Percentiles rank a stretch among this genome's conserved stretches.
Conservation (phyloP, 2,888 invertebrate species). For the Campopleginae sp. region DNA sequence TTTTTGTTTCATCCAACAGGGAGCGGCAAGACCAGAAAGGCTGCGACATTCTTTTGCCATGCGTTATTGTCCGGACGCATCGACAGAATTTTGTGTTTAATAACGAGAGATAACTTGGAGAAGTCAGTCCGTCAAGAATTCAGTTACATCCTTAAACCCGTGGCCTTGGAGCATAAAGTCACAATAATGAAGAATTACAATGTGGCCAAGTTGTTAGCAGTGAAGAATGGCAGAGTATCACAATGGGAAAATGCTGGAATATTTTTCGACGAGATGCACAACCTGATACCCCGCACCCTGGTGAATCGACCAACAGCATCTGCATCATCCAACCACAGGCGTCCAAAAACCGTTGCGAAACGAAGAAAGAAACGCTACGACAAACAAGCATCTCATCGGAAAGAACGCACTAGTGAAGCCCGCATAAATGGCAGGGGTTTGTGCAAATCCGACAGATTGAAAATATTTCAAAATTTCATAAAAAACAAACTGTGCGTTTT, state of each 20-base stretch:
- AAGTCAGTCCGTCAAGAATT: slow-evolving; percentile 2
- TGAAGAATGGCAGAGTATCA: not conserved
- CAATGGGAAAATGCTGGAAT: slow-evolving; percentile 9
- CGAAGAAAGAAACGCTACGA: not conserved
- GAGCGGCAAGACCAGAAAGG: not conserved
- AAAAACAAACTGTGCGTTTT: not conserved
- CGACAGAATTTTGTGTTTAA: slow-evolving; percentile 9
- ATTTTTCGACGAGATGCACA: slow-evolving; percentile 10
- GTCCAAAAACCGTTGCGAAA: not conserved
- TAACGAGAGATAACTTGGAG: slow-evolving; percentile 9
- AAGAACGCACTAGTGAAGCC: not conserved
- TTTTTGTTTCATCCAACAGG: slow-evolving; percentile 4
- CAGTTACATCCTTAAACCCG: not conserved
- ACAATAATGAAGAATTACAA: not conserved
- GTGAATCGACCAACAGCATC: not conserved
- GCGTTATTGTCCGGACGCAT: not conserved
- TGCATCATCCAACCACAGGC: not conserved
- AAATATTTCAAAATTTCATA: not conserved
- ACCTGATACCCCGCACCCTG: not conserved
- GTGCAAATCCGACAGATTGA: not conserved
- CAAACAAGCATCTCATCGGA: not conserved
- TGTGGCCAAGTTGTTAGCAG: not conserved
- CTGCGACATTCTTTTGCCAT: slow-evolving; percentile 8
- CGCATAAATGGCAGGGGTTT: not conserved
- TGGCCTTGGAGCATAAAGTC: not conserved